Evolutionary conservation across 2,888 invertebrate species (phyloP).

Genomic region (Philaethria dido): DNA sequence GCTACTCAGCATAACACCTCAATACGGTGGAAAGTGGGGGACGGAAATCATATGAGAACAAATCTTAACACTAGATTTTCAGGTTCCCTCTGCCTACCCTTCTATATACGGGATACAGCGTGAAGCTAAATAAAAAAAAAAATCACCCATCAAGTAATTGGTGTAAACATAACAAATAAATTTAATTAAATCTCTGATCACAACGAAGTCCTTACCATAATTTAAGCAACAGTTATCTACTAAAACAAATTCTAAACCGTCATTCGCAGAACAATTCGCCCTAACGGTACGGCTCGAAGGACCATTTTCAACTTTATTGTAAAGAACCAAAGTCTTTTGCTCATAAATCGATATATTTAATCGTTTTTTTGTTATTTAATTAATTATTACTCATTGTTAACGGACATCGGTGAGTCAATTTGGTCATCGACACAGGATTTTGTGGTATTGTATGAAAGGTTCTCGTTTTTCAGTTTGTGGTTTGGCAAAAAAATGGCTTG

Average conservation of each 20-base stretch:
- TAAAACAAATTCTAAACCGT: slow-evolving; percentile 73
- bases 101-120: too few species aligned
- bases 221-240: slow-evolving; percentile 55
- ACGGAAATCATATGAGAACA: too few species aligned
- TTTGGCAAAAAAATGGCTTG: slow-evolving; percentile 32
- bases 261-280: slow-evolving; percentile 60
- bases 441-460: slow-evolving; percentile 40
- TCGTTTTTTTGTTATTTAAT: slow-evolving; percentile 68
- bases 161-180: too few species aligned
- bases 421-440: slow-evolving; percentile 50
- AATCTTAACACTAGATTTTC: too few species aligned
- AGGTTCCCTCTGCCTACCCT: too few species aligned
- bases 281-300: slow-evolving; percentile 59
- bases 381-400: slow-evolving; percentile 79
- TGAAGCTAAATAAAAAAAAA: too few species aligned
- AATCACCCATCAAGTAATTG: too few species aligned
- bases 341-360: slow-evolving; percentile 52
- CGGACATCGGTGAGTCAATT: slow-evolving; percentile 70
- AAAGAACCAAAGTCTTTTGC: slow-evolving; percentile 51
- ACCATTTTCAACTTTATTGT: slow-evolving; percentile 54
- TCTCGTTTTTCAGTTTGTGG: slow-evolving; percentile 39
- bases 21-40: too few species aligned
- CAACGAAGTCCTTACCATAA: slow-evolving; percentile 44
- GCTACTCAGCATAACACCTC: too few species aligned
- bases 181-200: too few species aligned